phyloP scores from a whole-genome alignment of 1,140 invertebrate species.

The Gryon sp. region DNA sequence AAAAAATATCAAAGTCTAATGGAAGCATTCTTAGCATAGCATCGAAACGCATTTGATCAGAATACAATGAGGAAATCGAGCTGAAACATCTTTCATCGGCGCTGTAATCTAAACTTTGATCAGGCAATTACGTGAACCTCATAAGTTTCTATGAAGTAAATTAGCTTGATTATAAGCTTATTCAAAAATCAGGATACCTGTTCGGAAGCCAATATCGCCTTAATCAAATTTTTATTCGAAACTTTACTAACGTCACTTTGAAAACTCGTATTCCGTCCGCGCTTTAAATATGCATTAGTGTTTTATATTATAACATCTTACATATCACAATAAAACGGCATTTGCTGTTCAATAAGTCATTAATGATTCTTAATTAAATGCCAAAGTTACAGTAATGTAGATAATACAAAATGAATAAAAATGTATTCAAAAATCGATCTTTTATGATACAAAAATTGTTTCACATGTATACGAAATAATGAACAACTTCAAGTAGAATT shows the following conservation, averaged over 20 bases:
- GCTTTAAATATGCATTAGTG: constrained; percentile 20
- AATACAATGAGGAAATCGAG: constrained; percentile 51
- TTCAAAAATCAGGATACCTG: constrained; percentile 52
- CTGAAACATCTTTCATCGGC: constrained; percentile 46
- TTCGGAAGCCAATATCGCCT: constrained; percentile 34
- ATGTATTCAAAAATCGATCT: no score
- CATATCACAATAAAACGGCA: background rate
- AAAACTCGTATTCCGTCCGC: constrained; percentile 24
- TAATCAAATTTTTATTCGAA: constrained; percentile 50
- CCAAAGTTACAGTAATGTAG: no score
- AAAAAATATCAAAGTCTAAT: background rate
- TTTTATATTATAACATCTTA: constrained; percentile 10
- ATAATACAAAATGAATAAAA: no score
- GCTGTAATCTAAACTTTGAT: constrained; percentile 49
- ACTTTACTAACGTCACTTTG: constrained; percentile 25
- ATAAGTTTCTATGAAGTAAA: constrained; percentile 41
- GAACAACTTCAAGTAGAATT: no score
- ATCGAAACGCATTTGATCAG: constrained; percentile 18
- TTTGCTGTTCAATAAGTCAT: no score
- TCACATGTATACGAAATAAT: no score
- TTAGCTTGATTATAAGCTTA: constrained; percentile 50
- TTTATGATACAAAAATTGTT: no score
- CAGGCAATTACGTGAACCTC: constrained; percentile 46
- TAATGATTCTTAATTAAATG: no score
- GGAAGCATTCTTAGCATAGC: constrained; percentile 12